Evolutionary conservation across 2,113 vertebrate species (phyloP), one percentile per base, ranked within the genome.

Genomic region (Istiophorus platypterus): DNA sequence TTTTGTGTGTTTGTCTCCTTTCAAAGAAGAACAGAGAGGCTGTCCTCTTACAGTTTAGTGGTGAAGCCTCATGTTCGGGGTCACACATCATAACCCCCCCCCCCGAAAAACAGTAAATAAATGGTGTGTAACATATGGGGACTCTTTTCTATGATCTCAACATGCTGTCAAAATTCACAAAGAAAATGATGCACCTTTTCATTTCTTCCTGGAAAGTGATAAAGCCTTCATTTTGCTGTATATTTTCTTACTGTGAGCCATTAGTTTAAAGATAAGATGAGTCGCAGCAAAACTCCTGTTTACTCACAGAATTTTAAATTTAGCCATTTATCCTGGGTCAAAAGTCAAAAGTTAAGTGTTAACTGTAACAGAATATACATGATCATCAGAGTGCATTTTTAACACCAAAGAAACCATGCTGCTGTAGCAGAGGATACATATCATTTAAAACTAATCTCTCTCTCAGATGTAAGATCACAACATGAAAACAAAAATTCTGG

Each of bases 281-380:
- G 47, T 52, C 20, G 9, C 22, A 52, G 22, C n/a, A 22, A 52
- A n/a, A 52, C n/a, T 20, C 20, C 2, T 58, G 26, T 26, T 27
- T 7, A 1, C 5, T n/a, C 17, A 11, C 27, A 20, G 0, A 51
- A 10, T n/a, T 51, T 51, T 22, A 10, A 22, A 22, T 22, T 51
- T 9, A 51, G 20, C 42, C 14, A 0, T 6, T 41, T n/a, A 17
- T 47, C 18, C 18, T 22, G 58, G 26, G 37, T 70, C 47, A 70
- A 70, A 81, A 27, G 72, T 75, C 72, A 81, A 45, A 64, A 22
- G 26, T 27, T 4, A 61, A 26, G 22, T 4, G 8, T 2, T 66
- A 45, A 61, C n/a, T 12, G 54, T 22, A 24, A 18, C 18, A 22
- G n/a, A 34, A 49, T 49, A 1, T 45, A 17, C 15, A 11, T 49